Evolutionary conservation across 2,797 vertebrate genomes (phyloP), one percentile per base, ranked within the genome.

Genomic region (Apogon talboti): DNA sequence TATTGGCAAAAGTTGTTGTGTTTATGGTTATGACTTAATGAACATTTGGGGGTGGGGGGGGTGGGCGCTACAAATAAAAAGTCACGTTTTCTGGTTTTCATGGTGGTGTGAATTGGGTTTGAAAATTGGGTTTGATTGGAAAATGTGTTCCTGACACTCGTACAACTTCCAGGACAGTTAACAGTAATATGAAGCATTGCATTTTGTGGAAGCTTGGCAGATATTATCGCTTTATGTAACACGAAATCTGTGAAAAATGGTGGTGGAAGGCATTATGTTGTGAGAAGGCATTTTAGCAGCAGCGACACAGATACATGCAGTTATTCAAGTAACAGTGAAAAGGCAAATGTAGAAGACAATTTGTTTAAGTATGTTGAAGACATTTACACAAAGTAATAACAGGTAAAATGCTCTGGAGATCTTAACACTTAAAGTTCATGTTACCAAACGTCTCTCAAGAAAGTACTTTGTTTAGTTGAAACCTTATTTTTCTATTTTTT

Each of bases 271-370:
- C 15, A 28, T 71, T 54, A 18, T 37, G 52, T 55, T 70, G 54
- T 52, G 51, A 59, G 49, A 56, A 77, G 47, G 61, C 53, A 64
- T 66, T 62, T 76, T 40, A 55, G 48, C 71, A 71, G 61, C 51
- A 57, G 59, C 60, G 59, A 78, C 73, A 59, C 10, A 15, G 48
- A 76, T 49, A 65, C 59, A 48, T 69, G 56, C 9, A 57, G 81
- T 45, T 46, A 72, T 54, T 64, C 43, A 46, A 58, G 48, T 38
- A 76, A 70, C 66, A 72, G 64, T 33, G 43, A 71, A 30, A 33
- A 67, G 11, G 19, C 46, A 43, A 43, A 50, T 66, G 46, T 44
- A 11, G 6, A 38, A 14, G 19, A 76, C 56, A 30, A 57, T 63
- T 55, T 51, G 28, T 40, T 51, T 60, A 12, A 38, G 10, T 38